Evolutionary conservation across 2,797 vertebrate genomes (phyloP), one percentile per base, ranked within the genome.

Genomic region (Cynopterus sphinx): DNA sequence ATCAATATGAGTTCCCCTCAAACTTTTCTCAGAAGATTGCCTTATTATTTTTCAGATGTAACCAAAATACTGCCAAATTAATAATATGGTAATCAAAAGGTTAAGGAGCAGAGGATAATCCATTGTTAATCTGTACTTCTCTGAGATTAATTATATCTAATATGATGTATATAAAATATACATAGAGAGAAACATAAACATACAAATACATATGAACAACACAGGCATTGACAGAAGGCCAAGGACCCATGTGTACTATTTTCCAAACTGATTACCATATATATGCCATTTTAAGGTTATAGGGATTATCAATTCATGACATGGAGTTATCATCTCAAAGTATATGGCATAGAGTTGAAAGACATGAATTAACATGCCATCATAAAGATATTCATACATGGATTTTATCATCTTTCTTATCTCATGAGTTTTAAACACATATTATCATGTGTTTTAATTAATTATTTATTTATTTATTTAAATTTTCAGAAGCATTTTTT

Each of bases 1-100:
- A 99, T 99, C 99, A 98, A 99, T 99, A 99, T 98, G 98, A 98
- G 98, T 99, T 99, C 98, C 57, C 70, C 39, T 83, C 33, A 97
- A 98, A 98, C 96, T 98, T 98, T 99, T 99, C 98, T 98, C 84
- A 97, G 98, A 98, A 99, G 99, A 99, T 99, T 98, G 98, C 96
- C 98, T 98, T 99, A 98, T 98, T 98, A 98, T 98, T 98, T 98
- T 98, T 98, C 97, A 98, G 97, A 98, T 97, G 93, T 83, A 74
- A 89, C 94, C 96, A 98, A 98, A 96, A 92, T 98, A 97, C 94
- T 98, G 95, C 97, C 98, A 98, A 95, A 96, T 98, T 99, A 99
- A 99, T 99, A 98, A 98, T 98, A 98, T 98, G 96, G 98, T 96
- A 94, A 97, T 97, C 97, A 85, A 63, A 91, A 85, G 6, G 19